Conservation (phyloP, 2,113 vertebrate genomes). For the Mormoops blainvillei region DNA sequence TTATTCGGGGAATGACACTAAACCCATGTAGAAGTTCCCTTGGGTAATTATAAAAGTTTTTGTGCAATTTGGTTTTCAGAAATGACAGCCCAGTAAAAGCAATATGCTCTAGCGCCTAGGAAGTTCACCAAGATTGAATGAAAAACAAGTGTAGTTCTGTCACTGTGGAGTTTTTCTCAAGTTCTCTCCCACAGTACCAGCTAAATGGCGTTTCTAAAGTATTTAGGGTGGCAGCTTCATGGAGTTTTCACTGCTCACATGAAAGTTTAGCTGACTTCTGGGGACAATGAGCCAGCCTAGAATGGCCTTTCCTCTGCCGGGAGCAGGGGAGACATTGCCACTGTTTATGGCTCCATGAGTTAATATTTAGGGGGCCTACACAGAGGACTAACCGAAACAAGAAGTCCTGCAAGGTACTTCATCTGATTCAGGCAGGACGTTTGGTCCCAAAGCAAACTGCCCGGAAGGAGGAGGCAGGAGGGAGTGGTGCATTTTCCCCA, state of each 20-base stretch:
- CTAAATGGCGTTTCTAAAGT: constrained; percentile 45
- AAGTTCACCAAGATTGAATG: constrained; percentile 52
- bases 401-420: neutral
- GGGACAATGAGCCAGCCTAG: constrained; percentile 15
- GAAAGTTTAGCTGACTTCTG: constrained; percentile 40
- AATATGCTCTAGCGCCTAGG: constrained; percentile 38
- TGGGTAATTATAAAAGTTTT: constrained; percentile 34
- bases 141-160: constrained; percentile 52
- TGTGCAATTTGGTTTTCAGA: constrained; percentile 53
- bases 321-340: neutral
- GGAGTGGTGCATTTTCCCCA: neutral
- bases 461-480: neutral
- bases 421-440: neutral
- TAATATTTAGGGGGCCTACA: neutral
- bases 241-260: neutral
- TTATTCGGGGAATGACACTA: neutral
- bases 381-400: too few species aligned
- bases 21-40: constrained; percentile 6
- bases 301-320: neutral
- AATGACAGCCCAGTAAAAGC: constrained; percentile 58
- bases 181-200: constrained; percentile 25
- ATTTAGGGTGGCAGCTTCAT: constrained; percentile 14
- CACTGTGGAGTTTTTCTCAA: constrained; percentile 33
- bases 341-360: neutral
- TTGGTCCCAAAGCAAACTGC: neutral